Evolutionary conservation across 2,888 invertebrate genomes (phyloP), one percentile per base, ranked within the genome.

Genomic region (Empis livida): DNA sequence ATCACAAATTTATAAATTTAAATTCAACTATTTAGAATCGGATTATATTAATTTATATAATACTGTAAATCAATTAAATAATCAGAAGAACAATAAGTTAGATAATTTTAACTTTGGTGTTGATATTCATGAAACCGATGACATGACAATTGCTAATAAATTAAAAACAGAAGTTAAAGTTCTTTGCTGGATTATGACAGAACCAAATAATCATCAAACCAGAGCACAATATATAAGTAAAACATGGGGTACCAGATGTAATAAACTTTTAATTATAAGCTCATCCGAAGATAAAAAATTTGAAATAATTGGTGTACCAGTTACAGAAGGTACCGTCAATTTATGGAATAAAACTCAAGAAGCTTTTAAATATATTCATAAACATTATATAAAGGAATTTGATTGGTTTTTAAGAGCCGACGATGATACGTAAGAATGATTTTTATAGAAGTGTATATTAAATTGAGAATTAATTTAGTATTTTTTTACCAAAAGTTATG

Each of bases 331-430:
- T 0, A 72, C 93, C 16, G 77, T 92, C 58, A 79, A 82, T 61
- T 73, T 96, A 10, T 96, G 95, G 95, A 89, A 82, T 2, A 96
- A 95, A 73, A 95, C 95, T 2, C 92, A 91, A 67, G 84, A 81
- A 55, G 91, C 92, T 0, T 93, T 91, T 64, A 78, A 80, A 57
- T 88, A 90, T 62, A 79, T 88, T 14, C 86, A 89, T 62, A 75
- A 87, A 55, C 73, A 91, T 61, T 80, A 92, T 62, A 70, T 80
- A 42, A 74, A 89, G 54, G 77, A 91, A 44, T 87, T 84, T 3
- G 93, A 94, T 67, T 94, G 92, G 92, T 94, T 96, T 67, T 71
- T 95, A 61, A 96, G 96, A 67, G 94, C 94, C 16, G 95, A 95
- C 61, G 95, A 95, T 68, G 94, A 95, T 63, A 94, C 94, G 95